Base-by-base conservation (phyloP, 92 coral and sea anemone species). In the Isaurus tuberculatus region DNA sequence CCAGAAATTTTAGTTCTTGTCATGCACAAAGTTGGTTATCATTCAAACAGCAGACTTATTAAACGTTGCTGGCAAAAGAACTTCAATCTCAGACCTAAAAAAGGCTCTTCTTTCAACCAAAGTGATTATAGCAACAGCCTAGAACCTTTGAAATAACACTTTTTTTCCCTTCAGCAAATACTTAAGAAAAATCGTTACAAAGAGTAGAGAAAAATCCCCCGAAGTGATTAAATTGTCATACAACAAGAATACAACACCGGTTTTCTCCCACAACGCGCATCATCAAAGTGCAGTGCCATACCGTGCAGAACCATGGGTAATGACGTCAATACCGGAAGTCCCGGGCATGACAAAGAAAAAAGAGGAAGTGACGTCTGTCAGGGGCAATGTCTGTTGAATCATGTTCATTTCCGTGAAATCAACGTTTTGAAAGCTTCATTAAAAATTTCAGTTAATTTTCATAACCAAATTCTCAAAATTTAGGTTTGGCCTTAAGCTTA, bases 21-120 rank as follows among this genome's bases (percentile, higher is more conserved):
- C 82, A 77, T 77, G 64, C 82, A 77, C 82, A 77, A 77, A 77
- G 82, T 77, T 60, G 82, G 82, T 77, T 77, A 55, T 77, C 69
- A 77, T 22, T 65, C 82, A 58, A 58, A 77, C 82, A 77, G 82
- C 82, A 77, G 82, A 57, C 30, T 34, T 28, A 29, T 74, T 25
- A 61, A 55, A 19, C 82, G 26, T 77, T 77, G 70, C 51, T 77
- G 70, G 82, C 82, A 57, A 77, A 77, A 77, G 82, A 42, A 77
- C 55, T 23, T 34, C 68, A 77, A 77, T 57, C 82, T 33, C 49
- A 14, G 58, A n/a, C 70, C 70, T 63, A 55, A 77, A 77, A 77
- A 77, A 42, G 49, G 10, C 69, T 49, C 69, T 60, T 58, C 33
- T 57, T 14, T 33, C 25, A 57, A 77, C 25, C 20, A 33, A 77